Base-by-base conservation (phyloP, 2,113 vertebrate genomes). In the Nesogale talazaci region DNA sequence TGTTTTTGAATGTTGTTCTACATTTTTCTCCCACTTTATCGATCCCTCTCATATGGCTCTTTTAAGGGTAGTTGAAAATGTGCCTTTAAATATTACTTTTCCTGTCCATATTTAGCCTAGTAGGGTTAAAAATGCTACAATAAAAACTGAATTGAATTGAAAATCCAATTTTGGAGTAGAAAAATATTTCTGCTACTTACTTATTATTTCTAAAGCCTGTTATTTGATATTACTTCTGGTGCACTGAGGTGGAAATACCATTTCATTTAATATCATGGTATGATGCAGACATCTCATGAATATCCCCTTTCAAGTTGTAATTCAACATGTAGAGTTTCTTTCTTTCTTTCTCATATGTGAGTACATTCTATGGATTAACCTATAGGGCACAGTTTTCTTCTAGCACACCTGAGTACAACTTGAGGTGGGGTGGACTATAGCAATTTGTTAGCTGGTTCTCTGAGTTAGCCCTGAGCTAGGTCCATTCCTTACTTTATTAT, bases 271-370 rank as follows among this genome's bases (percentile, higher is more conserved):
- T 0, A n/a, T 79, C 11, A n/a, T 4, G 31, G 38, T 12, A 8
- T 65, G 42, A 20, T 52, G 74, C 77, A 31, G 38, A 56, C 76
- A 91, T 86, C 92, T 96, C 87, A 65, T 4, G 59, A 87, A 92
- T 56, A 65, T 29, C 65, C 79, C 91, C 82, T 86, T 0, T 0
- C 34, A 88, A 94, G 36, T 91, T 92, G 8, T 0, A 20, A 83
- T 89, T 95, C 79, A 97, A 65, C 81, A 92, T 59, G 57, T 59
- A 91, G 81, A 94, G 76, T 52, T 75, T n/a, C n/a, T n/a, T 89
- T 63, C 10, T 40, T 86, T 36, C 6, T 22, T 88, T 89, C 61
- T 80, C 72, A 23, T 34, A 52, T 65, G 77, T 46, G 46, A 83
- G 31, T 2, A 52, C 2, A 6, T 38, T 65, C 34, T 75, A 12